Conservation (phyloP, 2,113 vertebrate species). For the Thunnus maccoyii region DNA sequence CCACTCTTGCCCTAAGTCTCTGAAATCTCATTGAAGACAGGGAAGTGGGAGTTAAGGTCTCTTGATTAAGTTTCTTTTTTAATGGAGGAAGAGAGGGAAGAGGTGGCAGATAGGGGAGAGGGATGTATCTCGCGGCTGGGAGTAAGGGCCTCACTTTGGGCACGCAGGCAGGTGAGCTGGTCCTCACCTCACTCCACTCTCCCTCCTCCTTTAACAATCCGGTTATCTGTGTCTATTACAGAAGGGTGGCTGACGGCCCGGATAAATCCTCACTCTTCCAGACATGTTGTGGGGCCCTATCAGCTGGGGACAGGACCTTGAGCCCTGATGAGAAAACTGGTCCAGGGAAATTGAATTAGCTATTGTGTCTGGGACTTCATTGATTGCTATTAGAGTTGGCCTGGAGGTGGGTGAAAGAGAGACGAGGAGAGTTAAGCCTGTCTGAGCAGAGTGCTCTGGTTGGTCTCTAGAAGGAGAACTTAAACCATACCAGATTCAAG, state of each 20-base stretch:
- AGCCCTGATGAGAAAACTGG: constrained; percentile 79
- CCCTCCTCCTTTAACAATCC: constrained; percentile 75
- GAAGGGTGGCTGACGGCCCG: constrained; percentile 67
- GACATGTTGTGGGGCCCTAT: constrained; percentile 76
- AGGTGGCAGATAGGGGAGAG: constrained; percentile 34
- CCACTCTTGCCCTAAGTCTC: constrained; percentile 73
- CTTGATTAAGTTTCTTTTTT: constrained; percentile 78
- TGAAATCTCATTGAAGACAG: constrained; percentile 78
- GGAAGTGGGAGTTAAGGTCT: constrained; percentile 65
- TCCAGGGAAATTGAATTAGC: constrained; percentile 85
- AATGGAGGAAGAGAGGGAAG: constrained; percentile 43
- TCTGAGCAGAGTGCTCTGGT: constrained; percentile 58
- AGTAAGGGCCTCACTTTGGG: constrained; percentile 68
- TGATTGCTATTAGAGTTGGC: constrained; percentile 82
- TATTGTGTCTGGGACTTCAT: constrained; percentile 80
- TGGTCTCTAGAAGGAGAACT: constrained; percentile 34
- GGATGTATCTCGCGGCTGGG: constrained; percentile 55
- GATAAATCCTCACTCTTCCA: constrained; percentile 78
- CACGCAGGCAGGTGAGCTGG: constrained; percentile 78
- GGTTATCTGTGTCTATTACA: constrained; percentile 87
- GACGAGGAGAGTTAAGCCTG: constrained; percentile 65
- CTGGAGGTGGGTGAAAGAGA: constrained; percentile 63
- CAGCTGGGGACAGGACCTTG: constrained; percentile 80
- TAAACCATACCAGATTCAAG: constrained; percentile 43
- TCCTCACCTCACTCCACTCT: constrained; percentile 63